Evolutionary conservation across 2,888 invertebrate species (phyloP).

Genomic region (Xestia rhomboidea): DNA sequence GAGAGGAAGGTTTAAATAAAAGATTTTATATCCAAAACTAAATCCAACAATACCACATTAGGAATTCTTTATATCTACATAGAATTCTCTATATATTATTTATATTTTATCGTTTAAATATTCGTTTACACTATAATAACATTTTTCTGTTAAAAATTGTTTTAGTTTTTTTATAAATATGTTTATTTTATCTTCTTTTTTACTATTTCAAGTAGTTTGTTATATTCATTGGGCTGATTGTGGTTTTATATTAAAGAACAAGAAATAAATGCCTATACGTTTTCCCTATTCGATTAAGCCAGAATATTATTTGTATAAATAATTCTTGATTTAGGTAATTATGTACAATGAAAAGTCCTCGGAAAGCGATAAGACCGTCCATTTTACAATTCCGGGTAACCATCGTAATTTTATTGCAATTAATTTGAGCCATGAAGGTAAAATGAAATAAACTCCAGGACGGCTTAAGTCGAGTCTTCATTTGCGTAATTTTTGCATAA

Average conservation of each 20-base stretch:
- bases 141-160: too few species aligned
- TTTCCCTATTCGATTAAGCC: not conserved
- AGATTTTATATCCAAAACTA: too few species aligned
- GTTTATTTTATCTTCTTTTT: too few species aligned
- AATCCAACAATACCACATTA: too few species aligned
- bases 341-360: not conserved
- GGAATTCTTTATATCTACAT: too few species aligned
- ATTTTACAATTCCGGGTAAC: conserved; percentile 14
- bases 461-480: conserved; percentile 2
- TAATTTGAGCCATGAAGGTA: conserved; percentile 7
- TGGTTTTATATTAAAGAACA: not conserved
- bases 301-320: not conserved
- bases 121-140: too few species aligned
- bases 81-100: too few species aligned
- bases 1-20: too few species aligned
- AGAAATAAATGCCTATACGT: not conserved
- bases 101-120: too few species aligned
- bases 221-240: not conserved
- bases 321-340: not conserved
- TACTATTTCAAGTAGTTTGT: too few species aligned
- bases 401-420: conserved; percentile 21
- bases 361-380: not conserved
- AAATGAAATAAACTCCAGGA: conserved; percentile 29
- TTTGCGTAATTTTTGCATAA: conserved; percentile 38
- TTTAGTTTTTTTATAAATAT: too few species aligned